phyloP scores from a whole-genome alignment of 2,888 invertebrate species.

The Phalera bucephala region DNA sequence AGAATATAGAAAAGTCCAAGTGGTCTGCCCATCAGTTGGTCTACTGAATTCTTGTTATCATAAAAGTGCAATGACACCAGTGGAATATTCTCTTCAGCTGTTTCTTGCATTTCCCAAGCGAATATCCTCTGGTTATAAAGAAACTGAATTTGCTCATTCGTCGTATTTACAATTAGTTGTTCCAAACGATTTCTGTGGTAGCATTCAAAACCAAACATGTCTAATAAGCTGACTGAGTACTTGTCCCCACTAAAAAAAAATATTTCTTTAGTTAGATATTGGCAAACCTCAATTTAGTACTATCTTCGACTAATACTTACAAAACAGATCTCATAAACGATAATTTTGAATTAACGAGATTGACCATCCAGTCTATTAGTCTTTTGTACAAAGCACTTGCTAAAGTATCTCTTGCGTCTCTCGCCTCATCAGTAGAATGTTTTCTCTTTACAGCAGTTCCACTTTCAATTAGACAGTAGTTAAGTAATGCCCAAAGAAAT shows the following conservation, averaged over 20 bases:
- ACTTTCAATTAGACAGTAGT: slow-evolving; percentile 91
- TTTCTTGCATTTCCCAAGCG: slow-evolving; percentile 93
- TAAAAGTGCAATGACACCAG: slow-evolving; percentile 89
- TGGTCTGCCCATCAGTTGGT: slow-evolving; percentile 93
- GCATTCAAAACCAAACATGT: slow-evolving; percentile 97
- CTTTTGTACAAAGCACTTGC: slow-evolving; percentile 93
- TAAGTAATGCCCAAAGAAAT: slow-evolving; percentile 92
- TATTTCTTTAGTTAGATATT: no score
- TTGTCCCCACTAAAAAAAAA: slow-evolving; percentile 89
- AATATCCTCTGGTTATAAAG: slow-evolving; percentile 96
- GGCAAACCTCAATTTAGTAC: no score
- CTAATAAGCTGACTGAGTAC: slow-evolving; percentile 91
- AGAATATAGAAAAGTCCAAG: slow-evolving; percentile 92
- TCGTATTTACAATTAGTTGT: slow-evolving; percentile 93
- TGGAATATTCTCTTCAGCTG: slow-evolving; percentile 91
- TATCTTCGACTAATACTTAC: slow-evolving; percentile 83
- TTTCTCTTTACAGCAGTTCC: slow-evolving; percentile 86
- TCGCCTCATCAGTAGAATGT: slow-evolving; percentile 91
- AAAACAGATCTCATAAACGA: slow-evolving; percentile 92
- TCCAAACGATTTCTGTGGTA: slow-evolving; percentile 93
- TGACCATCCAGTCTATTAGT: slow-evolving; percentile 94
- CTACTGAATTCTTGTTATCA: slow-evolving; percentile 94
- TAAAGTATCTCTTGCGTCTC: slow-evolving; percentile 92
- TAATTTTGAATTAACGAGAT: slow-evolving; percentile 92
- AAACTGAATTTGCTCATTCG: slow-evolving; percentile 97